Percentiles rank a stretch among this genome's conserved stretches.
These are phyloP conservation scores for Fopius arisanus DNA, from an alignment of 1,140 invertebrate genomes.

Conservation along the genomic window DNA sequence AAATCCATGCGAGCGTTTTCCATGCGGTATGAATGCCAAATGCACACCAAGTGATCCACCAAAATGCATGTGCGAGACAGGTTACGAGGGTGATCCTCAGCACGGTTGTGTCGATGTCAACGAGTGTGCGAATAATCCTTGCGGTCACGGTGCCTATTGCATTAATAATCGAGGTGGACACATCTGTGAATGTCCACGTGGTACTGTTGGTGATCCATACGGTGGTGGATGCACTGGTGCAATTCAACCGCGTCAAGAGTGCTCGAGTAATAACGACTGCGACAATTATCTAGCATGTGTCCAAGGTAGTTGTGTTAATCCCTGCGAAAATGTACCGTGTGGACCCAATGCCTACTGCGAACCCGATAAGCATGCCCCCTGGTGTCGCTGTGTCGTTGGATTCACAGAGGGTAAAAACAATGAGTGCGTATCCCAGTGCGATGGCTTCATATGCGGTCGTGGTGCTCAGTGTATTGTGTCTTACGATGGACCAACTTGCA, in stretches of 20 bases:
- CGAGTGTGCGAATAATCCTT: slow-evolving; percentile 81
- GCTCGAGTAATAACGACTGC: slow-evolving; percentile 78
- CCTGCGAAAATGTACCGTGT: slow-evolving; percentile 80
- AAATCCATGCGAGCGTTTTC: slow-evolving; percentile 85
- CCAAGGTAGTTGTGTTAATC: slow-evolving; percentile 80
- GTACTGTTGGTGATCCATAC: slow-evolving; percentile 84
- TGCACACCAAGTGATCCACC: slow-evolving; percentile 90
- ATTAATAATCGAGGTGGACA: slow-evolving; percentile 86
- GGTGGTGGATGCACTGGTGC: slow-evolving; percentile 76
- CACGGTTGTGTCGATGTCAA: slow-evolving; percentile 85
- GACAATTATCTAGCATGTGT: slow-evolving; percentile 80
- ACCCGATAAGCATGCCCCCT: slow-evolving; percentile 85
- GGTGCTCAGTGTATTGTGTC: slow-evolving; percentile 89
- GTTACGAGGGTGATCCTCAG: slow-evolving; percentile 84
- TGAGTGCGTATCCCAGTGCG: slow-evolving; percentile 83
- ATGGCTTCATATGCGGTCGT: slow-evolving; percentile 80
- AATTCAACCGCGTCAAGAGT: slow-evolving; percentile 67
- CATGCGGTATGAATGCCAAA: slow-evolving; percentile 91
- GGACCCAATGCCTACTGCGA: slow-evolving; percentile 87
- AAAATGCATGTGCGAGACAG: slow-evolving; percentile 84
- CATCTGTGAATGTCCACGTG: slow-evolving; percentile 83
- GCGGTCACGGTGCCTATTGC: slow-evolving; percentile 85
- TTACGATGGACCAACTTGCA: slow-evolving; percentile 83
- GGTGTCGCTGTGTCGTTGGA: slow-evolving; percentile 86
- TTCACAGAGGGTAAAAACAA: slow-evolving; percentile 78